A percentile compares a stretch with the other conserved stretches of the same genome.
Evolutionary conservation across 1,140 invertebrate genomes (phyloP).

Genomic region (Zaprionus vittiger): DNA sequence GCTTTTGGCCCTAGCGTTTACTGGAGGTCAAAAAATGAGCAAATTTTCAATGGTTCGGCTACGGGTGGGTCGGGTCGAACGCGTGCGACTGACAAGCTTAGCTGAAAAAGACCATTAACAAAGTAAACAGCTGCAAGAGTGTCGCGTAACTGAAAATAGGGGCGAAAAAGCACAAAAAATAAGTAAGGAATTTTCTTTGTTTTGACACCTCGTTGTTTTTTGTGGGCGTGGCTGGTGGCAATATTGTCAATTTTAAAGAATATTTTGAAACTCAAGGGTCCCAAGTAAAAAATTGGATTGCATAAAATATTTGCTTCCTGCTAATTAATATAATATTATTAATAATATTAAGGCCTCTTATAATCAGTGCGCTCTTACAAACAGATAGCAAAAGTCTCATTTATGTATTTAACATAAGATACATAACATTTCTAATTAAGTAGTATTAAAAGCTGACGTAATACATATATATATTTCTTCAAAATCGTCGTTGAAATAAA

Average conservation of each 20-base stretch:
- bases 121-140: constrained; percentile 77
- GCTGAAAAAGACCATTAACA: constrained; percentile 82
- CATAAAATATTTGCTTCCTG: not conserved
- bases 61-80: constrained; percentile 9
- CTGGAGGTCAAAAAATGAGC: constrained; percentile 74
- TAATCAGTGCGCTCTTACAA: no score
- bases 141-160: constrained; percentile 51
- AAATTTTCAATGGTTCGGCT: constrained; percentile 57
- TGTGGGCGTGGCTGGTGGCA: constrained; percentile 15
- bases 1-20: constrained; percentile 14
- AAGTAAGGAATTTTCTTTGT: constrained; percentile 65
- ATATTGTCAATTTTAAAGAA: constrained; percentile 40
- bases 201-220: constrained; percentile 56
- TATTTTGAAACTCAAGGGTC: constrained; percentile 14
- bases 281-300: not conserved
- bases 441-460: no score
- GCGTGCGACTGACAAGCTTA: constrained; percentile 68
- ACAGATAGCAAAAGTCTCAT: no score
- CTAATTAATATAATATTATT: not conserved
- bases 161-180: constrained; percentile 48
- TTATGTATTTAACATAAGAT: not conserved
- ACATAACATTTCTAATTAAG: no score
- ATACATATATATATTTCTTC: no score
- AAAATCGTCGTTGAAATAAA: no score
- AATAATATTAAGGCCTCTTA: no score